Evolutionary conservation across 2,113 vertebrate genomes (phyloP).

Genomic region (Silurus glanis): DNA sequence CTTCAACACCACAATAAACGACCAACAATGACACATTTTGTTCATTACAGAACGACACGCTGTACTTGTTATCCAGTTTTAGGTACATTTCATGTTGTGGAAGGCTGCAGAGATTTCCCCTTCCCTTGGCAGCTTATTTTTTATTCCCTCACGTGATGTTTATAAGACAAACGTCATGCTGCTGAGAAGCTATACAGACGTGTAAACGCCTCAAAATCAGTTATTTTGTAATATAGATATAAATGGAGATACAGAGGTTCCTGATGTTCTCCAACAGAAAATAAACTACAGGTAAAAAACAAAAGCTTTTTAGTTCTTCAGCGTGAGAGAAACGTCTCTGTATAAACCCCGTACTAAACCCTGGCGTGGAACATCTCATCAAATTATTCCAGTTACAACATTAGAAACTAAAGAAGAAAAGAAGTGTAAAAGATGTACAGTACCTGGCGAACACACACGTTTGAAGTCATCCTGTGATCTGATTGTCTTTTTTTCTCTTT

Average conservation of each 20-base stretch:
- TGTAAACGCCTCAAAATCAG: background rate
- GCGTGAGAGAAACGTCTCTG: background rate
- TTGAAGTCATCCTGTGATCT: background rate
- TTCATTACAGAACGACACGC: background rate
- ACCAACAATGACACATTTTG: background rate
- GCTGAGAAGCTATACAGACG: background rate
- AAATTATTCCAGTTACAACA: background rate
- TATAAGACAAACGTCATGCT: background rate
- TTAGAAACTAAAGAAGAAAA: background rate
- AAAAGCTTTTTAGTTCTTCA: background rate
- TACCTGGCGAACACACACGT: background rate
- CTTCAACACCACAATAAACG: background rate
- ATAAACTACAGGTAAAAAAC: background rate
- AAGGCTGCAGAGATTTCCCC: background rate
- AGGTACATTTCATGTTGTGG: background rate
- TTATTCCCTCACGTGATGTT: background rate
- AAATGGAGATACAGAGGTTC: background rate
- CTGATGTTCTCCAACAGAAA: background rate
- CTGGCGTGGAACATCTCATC: background rate
- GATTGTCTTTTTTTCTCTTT: background rate
- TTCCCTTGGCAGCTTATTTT: background rate
- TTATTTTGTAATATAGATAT: background rate
- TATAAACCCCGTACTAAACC: background rate
- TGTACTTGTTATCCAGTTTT: background rate
- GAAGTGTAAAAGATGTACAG: background rate